Base-by-base conservation (phyloP, 2,113 vertebrate genomes). In the Oceanites oceanicus region DNA sequence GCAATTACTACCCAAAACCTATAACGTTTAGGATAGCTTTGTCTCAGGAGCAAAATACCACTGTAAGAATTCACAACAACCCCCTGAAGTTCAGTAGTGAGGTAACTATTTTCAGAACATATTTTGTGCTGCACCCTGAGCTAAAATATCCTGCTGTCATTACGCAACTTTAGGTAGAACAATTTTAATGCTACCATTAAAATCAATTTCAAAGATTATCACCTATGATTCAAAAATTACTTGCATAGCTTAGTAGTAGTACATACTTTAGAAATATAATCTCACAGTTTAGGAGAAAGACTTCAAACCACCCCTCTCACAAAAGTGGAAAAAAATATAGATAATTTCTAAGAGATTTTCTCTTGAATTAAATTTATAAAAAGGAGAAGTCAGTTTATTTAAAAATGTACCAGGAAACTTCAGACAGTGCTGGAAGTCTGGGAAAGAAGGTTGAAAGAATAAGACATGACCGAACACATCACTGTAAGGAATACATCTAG, bases 1-100 rank as follows among this genome's bases (percentile, higher is more conserved):
- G 94, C 96, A 97, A 97, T 97, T 97, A 98, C 95, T 86, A 84
- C 92, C 92, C 77, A 86, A 87, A 80, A 55, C 66, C 49, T 88
- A 27, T 42, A 86, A 86, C n/a, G 36, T 87, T 95, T 88, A 87
- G 91, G 93, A 96, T 95, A 97, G 89, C 91, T 92, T 93, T 94
- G 84, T 97, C 88, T 95, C 94, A 93, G 86, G 94, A 97, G 96
- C 96, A 95, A 97, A 98, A 87, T 78, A 89, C 74, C 94, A 92
- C 59, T 92, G 61, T 65, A 89, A 91, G 84, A 92, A 92, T 32
- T 91, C 26, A 10, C 40, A 88, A 85, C 34, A 94, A 89, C 29
- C 42, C 7, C 94, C 36, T 34, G 6, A 93, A 82, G 42, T 96
- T 91, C 92, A 88, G 76, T 4, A 67, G 70, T 36, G 83, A 96